Evolutionary conservation across 2,888 invertebrate genomes (phyloP), one percentile per base, ranked within the genome.

Genomic region (Microctonus hyperodae): DNA sequence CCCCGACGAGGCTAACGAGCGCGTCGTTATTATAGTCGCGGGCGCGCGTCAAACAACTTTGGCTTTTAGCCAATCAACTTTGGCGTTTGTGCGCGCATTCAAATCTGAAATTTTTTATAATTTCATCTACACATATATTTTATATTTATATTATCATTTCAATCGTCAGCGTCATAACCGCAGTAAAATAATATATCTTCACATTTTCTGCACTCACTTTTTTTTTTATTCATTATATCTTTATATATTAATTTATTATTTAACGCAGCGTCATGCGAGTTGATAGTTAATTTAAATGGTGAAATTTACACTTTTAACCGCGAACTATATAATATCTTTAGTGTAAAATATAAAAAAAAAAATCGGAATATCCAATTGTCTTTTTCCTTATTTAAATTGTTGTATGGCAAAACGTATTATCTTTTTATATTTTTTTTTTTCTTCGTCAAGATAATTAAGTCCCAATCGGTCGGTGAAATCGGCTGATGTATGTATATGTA

Each of bases 51-150:
- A 59, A 33, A 16, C 23, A 55, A 56, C 57, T 68, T 68, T 40
- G 68, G 68, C 64, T 58, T 28, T 60, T 23, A 48, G 64, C 70
- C 62, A 68, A 70, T 70, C 72, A 44, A 16, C 44, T 44, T 44
- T 44, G 44, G 16, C 44, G 44, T 44, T 16, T 44, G 64, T 56
- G 37, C 31, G 50, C 61, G 31, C 51, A 53, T 40, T 55, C 70
- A 65, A 75, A 70, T 74, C 69, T 72, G 65, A 70, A 68, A 69
- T 69, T 69, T 68, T 69, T 68, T 7, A 66, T 56, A 68, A 69
- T 72, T 67, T 59, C 35, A 67, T 64, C 50, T 37, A 20, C 7
- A 20, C 16, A 4, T 44, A 44, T 16, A 44, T 40, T 37, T 60
- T 33, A 37, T 56, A 69, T 69, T 66, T 70, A 3, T 28, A 28